phyloP scores from a whole-genome alignment of 2,113 vertebrate genomes.

The Laterallus jamaicensis region DNA sequence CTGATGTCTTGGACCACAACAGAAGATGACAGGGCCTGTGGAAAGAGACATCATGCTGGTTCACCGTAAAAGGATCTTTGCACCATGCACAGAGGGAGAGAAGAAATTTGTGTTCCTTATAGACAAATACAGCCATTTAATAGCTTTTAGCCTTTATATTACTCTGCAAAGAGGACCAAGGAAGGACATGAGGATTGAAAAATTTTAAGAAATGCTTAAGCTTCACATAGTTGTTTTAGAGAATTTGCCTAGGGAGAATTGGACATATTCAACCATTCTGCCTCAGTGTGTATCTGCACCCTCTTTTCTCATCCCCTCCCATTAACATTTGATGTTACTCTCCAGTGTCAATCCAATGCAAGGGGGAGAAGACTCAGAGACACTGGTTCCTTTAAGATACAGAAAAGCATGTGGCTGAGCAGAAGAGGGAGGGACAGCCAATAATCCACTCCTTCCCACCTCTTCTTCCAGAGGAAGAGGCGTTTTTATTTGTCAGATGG shows the following conservation, averaged over 20 bases:
- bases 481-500: background rate
- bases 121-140: background rate
- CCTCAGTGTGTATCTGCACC: background rate
- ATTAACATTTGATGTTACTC: background rate
- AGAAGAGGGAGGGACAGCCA: background rate
- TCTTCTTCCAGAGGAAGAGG: background rate
- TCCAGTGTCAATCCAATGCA: background rate
- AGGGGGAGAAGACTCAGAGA: background rate
- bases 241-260: background rate
- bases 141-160: background rate
- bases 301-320: background rate
- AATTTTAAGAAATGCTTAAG: background rate
- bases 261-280: background rate
- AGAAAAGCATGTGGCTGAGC: background rate
- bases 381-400: background rate
- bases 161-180: background rate
- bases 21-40: background rate
- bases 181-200: background rate
- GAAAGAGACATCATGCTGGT: fast-evolving
- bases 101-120: background rate
- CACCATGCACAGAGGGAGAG: background rate
- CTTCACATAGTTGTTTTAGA: background rate
- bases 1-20: background rate
- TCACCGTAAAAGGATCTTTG: background rate
- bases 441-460: background rate